Evolutionary conservation across 1,140 invertebrate genomes (phyloP).

Genomic region (Aethina tumida): DNA sequence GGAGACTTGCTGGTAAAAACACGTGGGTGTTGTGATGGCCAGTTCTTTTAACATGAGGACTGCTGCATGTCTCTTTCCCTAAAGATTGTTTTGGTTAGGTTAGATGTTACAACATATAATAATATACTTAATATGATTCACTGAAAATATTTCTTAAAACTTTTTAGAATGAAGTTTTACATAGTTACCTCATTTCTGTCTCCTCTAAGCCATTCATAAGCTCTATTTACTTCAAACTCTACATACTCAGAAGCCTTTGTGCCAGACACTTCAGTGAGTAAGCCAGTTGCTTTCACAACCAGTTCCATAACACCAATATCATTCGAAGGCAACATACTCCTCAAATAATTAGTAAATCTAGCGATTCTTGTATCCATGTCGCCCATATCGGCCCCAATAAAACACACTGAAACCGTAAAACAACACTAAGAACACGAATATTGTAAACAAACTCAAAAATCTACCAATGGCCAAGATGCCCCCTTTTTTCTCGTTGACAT

Average conservation of each 20-base stretch:
- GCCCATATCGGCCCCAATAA: conserved; percentile 86
- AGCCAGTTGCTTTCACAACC: conserved; percentile 89
- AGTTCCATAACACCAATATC: conserved; percentile 92
- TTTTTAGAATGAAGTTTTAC: conserved; percentile 3
- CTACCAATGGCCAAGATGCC: conserved; percentile 88
- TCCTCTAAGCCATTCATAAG: conserved; percentile 85
- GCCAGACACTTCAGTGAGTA: conserved; percentile 81
- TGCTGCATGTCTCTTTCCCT: conserved; percentile 77
- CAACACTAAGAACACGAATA: neutral
- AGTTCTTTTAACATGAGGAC: conserved; percentile 88
- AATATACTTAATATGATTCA: conserved; percentile 1
- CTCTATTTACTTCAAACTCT: conserved; percentile 90
- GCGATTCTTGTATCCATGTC: conserved; percentile 83
- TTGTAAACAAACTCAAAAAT: conserved; percentile 16
- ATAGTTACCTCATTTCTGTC: conserved; percentile 68
- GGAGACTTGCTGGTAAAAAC: conserved; percentile 96
- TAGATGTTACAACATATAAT: too few species aligned
- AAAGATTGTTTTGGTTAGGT: too few species aligned
- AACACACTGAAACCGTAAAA: conserved; percentile 56
- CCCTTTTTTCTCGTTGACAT: conserved; percentile 91
- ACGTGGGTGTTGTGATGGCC: conserved; percentile 91
- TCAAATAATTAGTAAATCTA: conserved; percentile 85
- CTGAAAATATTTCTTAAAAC: neutral
- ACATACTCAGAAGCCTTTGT: conserved; percentile 92
- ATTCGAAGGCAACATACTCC: conserved; percentile 79